Evolutionary conservation across 2,888 invertebrate species (phyloP).

Genomic region (Tetragonisca angustula): DNA sequence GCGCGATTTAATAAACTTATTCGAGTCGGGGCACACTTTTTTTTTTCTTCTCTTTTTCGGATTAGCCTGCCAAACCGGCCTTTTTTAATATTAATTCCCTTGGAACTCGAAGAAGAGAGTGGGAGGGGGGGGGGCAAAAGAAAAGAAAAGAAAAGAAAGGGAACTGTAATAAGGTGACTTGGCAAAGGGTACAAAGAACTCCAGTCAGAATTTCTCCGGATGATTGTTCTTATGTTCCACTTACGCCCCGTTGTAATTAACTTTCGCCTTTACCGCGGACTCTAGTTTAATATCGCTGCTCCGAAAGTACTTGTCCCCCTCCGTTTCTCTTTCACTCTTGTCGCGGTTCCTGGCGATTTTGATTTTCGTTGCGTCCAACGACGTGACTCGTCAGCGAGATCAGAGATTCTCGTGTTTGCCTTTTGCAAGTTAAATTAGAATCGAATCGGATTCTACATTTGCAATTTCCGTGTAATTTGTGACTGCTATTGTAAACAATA

Average conservation of each 20-base stretch:
- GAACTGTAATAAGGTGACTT: constrained; percentile 11
- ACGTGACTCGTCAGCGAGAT: neutral
- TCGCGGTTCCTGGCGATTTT: neutral
- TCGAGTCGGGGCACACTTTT: neutral
- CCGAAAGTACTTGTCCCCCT: no score
- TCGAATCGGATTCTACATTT: no score
- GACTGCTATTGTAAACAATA: no score
- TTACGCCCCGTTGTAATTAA: neutral
- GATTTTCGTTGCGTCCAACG: neutral
- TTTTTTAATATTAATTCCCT: constrained; percentile 25
- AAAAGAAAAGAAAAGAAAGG: neutral
- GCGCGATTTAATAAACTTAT: constrained; percentile 33
- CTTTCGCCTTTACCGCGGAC: neutral
- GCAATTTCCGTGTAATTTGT: no score
- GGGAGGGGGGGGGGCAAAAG: no score
- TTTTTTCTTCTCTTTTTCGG: neutral
- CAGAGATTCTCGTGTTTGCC: fast-evolving
- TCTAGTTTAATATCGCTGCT: neutral
- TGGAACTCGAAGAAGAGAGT: neutral
- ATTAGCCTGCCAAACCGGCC: constrained; percentile 11
- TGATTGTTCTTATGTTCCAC: neutral
- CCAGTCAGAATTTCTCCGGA: neutral
- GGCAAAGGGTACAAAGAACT: neutral
- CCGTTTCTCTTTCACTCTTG: neutral
- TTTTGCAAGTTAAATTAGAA: no score